A percentile compares a stretch with the other conserved stretches of the same genome.
Conservation (phyloP, 2,797 vertebrate species). For the Phoxinus dragarum region DNA sequence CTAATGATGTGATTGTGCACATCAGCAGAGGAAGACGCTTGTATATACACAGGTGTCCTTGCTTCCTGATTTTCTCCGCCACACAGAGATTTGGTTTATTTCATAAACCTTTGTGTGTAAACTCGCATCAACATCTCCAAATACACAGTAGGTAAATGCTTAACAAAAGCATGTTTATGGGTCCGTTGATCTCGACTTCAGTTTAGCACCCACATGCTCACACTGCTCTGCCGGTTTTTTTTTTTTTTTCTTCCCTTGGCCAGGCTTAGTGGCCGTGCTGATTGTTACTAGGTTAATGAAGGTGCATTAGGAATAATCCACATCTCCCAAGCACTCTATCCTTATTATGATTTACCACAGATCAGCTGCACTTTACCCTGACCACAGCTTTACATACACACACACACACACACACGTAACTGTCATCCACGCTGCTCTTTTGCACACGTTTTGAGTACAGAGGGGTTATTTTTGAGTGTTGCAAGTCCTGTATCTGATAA, state of each 20-base stretch:
- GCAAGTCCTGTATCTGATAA: neutral
- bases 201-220: neutral
- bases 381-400: slow-evolving; percentile 24
- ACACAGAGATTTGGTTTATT: slow-evolving; percentile 32
- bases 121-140: neutral
- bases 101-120: slow-evolving; percentile 39
- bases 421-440: neutral
- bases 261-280: slow-evolving; percentile 78
- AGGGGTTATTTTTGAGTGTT: slow-evolving; percentile 28
- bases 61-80: slow-evolving; percentile 24
- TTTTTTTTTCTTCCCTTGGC: neutral
- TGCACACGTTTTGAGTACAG: slow-evolving; percentile 8
- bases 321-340: slow-evolving; percentile 67
- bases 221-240: neutral
- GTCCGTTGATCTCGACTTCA: neutral
- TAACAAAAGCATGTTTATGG: slow-evolving; percentile 16
- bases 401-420: neutral
- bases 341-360: slow-evolving; percentile 86
- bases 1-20: slow-evolving; percentile 17
- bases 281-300: slow-evolving; percentile 79
- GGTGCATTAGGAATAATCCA: slow-evolving; percentile 84
- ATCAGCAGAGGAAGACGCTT: slow-evolving; percentile 27
- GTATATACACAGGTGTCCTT: slow-evolving; percentile 39
- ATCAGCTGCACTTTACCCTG: slow-evolving; percentile 80
- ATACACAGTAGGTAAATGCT: slow-evolving; percentile 11